Evolutionary conservation across 2,888 invertebrate species (phyloP), one percentile per base, ranked within the genome.

Genomic region (Coenonympha glycerion): DNA sequence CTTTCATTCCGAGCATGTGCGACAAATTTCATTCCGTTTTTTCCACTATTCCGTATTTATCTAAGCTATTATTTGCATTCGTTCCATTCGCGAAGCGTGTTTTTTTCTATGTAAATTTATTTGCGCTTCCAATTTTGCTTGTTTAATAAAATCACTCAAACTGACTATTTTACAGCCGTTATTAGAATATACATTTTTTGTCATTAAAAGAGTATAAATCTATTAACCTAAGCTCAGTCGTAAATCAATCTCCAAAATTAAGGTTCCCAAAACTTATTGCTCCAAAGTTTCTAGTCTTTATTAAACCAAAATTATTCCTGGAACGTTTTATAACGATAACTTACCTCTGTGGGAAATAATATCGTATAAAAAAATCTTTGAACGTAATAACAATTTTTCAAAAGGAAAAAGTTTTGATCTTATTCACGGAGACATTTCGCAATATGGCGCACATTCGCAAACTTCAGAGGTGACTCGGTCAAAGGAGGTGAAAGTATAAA

Each of bases 391-490:
- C 52, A 39, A 49, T 45, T 56, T 53, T 55, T 49, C 36, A 55
- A 45, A 24, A 41, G 56, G 53, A 60, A 58, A 72, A 79, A 78
- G 68, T 78, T 78, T 70, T 49, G 59, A 66, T 64, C 70, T 75
- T 78, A 76, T 76, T 72, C 64, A 71, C 65, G 63, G 65, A 68
- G 68, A 77, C 70, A 69, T 69, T 69, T 65, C 65, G 68, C 74
- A 76, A 76, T 78, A 75, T 73, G 74, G 68, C 62, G 61, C 68
- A 65, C 68, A 71, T 69, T 68, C 60, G 53, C 58, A 66, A 76
- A 76, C 69, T 76, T 63, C 50, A 64, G 64, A 63, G 70, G 67
- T 77, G 73, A 77, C 76, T 71, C 70, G 78, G 80, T 79, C 76
- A 79, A 73, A 77, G 69, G 64, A 71, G 64, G 57, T 65, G 61